Base-by-base conservation (phyloP, 2,888 invertebrate species). In the Lepidocyrtoides sp. region DNA sequence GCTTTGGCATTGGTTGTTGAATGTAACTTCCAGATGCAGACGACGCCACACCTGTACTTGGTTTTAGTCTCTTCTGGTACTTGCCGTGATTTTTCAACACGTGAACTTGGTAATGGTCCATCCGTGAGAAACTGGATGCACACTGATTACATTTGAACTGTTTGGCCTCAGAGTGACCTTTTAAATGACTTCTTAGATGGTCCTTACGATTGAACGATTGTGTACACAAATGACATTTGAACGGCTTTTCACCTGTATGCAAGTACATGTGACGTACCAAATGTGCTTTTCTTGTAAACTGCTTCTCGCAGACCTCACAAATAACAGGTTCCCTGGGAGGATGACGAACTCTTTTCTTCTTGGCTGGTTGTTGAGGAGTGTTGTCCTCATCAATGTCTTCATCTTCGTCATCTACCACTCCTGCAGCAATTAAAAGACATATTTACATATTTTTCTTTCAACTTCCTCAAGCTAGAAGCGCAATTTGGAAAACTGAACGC, bases 221-320 rank as follows among this genome's bases (percentile, higher is more conserved):
- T 4, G 82, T 72, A 26, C 89, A 86, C 36, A 32, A 29, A 10
- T 8, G 4, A 26, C 90, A 90, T 41, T 84, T 84, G 26, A 90
- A 90, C 0, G 90, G 90, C 54, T 79, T 90, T 17, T 89, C 84
- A 0, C 92, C 92, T n/a, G 92, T 90, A 26, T 92, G 92, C 3
- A 92, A 44, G 17, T 77, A 66, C 77, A 82, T 81, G 66, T 92
- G 92, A 2, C 92, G 82, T 8, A 88, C 86, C 10, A 92, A 84
- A 84, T 92, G 90, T 0, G 92, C 92, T 26, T 79, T 90, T 26
- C 92, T 44, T 0, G 90, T 90, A 41, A 90, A 90, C 20, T 90
- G 51, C 17, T 91, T 85, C n/a, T 85, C 66, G 36, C 90, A 91
- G 0, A 57, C 48, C 1, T 60, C 36, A 26, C 91, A 91, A 20